These are phyloP conservation scores for Oegoconia quadripuncta DNA, from an alignment of 2,888 invertebrate species.

Conservation along the genomic window DNA sequence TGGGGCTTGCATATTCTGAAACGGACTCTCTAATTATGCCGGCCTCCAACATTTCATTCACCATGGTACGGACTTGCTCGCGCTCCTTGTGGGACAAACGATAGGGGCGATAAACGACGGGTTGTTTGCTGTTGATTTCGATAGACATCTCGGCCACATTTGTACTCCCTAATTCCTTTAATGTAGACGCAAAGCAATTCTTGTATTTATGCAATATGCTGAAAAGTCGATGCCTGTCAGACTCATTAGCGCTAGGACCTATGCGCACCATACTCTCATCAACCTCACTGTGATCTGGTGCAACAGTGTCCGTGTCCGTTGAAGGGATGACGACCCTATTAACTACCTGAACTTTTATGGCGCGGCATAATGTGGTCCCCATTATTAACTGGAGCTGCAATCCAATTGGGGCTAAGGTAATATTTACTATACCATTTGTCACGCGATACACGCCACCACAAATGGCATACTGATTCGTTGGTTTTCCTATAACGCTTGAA, in stretches of 20 bases:
- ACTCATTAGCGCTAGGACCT: neutral
- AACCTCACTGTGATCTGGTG: too few relatives aligned
- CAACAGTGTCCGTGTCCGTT: too few relatives aligned
- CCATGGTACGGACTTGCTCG: slow-evolving; percentile 15
- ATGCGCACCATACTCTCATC: too few relatives aligned
- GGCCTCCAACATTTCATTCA: slow-evolving; percentile 18
- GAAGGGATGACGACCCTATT: neutral
- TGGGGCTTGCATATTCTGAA: slow-evolving; percentile 20
- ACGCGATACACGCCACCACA: too few relatives aligned
- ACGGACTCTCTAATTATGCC: slow-evolving; percentile 19
- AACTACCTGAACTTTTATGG: slow-evolving; percentile 4
- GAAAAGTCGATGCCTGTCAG: neutral
- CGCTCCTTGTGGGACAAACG: slow-evolving; percentile 16
- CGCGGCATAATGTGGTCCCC: too few relatives aligned
- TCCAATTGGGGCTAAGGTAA: too few relatives aligned
- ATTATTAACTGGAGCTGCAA: too few relatives aligned
- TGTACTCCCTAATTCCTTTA: slow-evolving; percentile 15
- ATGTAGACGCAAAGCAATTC: slow-evolving; percentile 15
- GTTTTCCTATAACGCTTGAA: too few relatives aligned
- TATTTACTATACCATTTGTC: too few relatives aligned
- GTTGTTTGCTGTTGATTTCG: slow-evolving; percentile 11
- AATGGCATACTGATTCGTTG: too few relatives aligned
- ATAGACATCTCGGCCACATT: slow-evolving; percentile 18
- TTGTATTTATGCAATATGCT: slow-evolving; percentile 6
- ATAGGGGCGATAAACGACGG: slow-evolving; percentile 21